Base-by-base conservation (phyloP, 2,797 vertebrate species). In the Threskiornis aethiopicus region DNA sequence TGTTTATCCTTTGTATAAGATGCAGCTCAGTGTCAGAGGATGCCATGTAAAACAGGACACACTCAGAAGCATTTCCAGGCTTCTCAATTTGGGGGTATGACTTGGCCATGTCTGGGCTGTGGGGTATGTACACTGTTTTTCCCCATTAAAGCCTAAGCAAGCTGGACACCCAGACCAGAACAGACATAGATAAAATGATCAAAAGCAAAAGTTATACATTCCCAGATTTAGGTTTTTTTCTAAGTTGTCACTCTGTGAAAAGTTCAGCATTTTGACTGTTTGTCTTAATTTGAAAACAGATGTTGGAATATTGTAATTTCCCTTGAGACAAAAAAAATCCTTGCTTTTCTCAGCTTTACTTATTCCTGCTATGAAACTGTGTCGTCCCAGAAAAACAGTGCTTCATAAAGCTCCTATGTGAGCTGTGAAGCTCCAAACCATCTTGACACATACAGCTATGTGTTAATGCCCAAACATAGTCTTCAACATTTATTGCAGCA, bases 221-320 rank as follows among this genome's bases (percentile, higher is more conserved):
- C 44, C 29, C 31, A 28, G 22, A 62, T 87, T 92, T 84, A 1
- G 19, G 19, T 65, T 86, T 92, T 89, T 85, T 59, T 4, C 41
- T 20, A 41, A 76, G 6, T 84, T 93, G 66, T 90, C 70, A 80
- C 26, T 89, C 54, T 84, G 19, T 58, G 58, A 82, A 80, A 93
- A 91, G 41, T 89, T 95, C 49, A 44, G 18, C 64, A 52, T 93
- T 96, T 87, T 93, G 70, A 86, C 84, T 95, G 26, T 95, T 95
- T 84, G 37, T 82, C 66, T 93, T 96, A 93, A 94, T 96, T 95
- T 90, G 55, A 91, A 93, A 96, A 90, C 91, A 96, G 87, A 85
- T 96, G 96, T 95, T 96, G 35, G 61, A 96, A 89, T 87, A 93
- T 57, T 92, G 37, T 80, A 76, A 95, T 90, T 96, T 90, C 92